Conservation (phyloP, 2,113 vertebrate genomes). For the Seriola quinqueradiata region DNA sequence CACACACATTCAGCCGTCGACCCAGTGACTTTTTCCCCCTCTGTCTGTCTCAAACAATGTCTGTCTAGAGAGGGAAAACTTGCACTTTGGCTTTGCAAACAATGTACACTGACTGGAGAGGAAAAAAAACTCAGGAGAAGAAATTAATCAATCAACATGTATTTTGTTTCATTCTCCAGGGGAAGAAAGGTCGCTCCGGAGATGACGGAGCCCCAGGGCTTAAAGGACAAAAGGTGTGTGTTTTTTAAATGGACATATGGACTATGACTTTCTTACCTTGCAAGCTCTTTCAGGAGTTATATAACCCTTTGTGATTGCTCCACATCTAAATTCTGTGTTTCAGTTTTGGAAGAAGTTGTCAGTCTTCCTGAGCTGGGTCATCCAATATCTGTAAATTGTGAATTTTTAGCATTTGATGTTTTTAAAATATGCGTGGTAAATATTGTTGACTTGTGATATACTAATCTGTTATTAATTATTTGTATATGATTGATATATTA, state of each 20-base stretch:
- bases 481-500: too few species aligned
- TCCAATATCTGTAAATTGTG: neutral
- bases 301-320: neutral
- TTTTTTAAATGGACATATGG: constrained; percentile 34
- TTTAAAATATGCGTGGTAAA: too few species aligned
- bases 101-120: neutral
- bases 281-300: neutral
- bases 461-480: too few species aligned
- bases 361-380: neutral
- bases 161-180: constrained; percentile 81
- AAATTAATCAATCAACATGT: constrained; percentile 1
- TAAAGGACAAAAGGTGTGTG: constrained; percentile 90
- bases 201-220: constrained; percentile 87
- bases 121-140: constrained; percentile 10
- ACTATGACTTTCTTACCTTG: constrained; percentile 18
- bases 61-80: neutral
- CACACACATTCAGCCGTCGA: constrained; percentile 15
- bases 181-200: constrained; percentile 91
- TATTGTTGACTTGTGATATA: too few species aligned
- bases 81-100: neutral
- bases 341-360: neutral
- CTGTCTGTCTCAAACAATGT: constrained; percentile 10
- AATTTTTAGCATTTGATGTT: too few species aligned
- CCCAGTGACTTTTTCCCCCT: neutral
- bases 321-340: neutral